Base-by-base conservation (phyloP, 2,797 vertebrate species). In the Paedocypris micromegethes region DNA sequence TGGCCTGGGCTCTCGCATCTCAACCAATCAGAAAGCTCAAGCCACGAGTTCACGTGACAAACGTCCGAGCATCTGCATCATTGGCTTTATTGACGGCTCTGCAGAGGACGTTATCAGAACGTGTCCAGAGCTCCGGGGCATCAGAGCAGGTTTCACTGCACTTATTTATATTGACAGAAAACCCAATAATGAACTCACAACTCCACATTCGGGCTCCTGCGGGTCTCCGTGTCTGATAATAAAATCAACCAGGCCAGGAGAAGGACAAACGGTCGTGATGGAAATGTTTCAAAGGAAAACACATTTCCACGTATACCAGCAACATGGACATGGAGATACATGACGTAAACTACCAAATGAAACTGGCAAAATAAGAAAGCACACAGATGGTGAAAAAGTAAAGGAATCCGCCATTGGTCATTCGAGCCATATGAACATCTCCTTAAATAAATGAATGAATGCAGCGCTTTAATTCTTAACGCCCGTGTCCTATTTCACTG, bases 381-480 rank as follows among this genome's bases (percentile, higher is more conserved):
- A 68, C 55, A 38, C 42, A 55, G 59, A 23, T 23, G 23, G 23
- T 23, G 23, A 23, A 23, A 23, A 23, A 23, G 23, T 23, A 23
- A 23, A 23, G 23, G 23, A 23, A 23, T 23, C 23, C 23, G 23
- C 23, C 23, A 23, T 23, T 23, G 23, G 23, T 23, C 23, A 23
- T 23, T 23, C 23, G 23, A 23, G 51, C 72, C 61, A 51, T 48
- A 66, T 64, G 55, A 51, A 69, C 72, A 65, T 53, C 38, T 46
- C 58, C 67, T 71, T 75, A 55, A 68, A 51, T 59, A 55, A 58
- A 70, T 70, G 44, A 58, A 70, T 70, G 44, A 80, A 67, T 56
- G 23, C 6, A 55, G 40, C 48, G 50, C 71, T 71, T 79, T 42
- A 78, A 75, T 73, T 73, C 59, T 73, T 77, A 72, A 76, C 59